Evolutionary conservation across 2,888 invertebrate genomes (phyloP).

Genomic region (Drosophila aldrichi): DNA sequence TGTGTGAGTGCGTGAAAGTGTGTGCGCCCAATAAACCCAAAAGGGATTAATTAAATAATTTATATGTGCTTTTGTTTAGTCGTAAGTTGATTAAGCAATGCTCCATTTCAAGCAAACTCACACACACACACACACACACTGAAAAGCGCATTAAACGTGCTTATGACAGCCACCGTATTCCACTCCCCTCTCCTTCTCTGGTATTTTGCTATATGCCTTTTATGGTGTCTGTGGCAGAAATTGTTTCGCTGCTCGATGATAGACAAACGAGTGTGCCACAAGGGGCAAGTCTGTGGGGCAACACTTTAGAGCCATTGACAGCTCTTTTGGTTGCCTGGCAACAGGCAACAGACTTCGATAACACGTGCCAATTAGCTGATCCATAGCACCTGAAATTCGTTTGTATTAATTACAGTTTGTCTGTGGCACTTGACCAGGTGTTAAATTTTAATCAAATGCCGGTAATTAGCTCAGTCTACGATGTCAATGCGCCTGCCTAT

Average conservation of each 20-base stretch:
- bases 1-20: conserved; percentile 28
- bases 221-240: conserved; percentile 51
- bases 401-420: conserved; percentile 38
- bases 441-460: conserved; percentile 55
- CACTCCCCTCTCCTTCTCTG: not conserved
- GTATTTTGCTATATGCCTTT: conserved; percentile 37
- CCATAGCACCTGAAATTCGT: conserved; percentile 42
- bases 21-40: conserved; percentile 64
- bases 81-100: conserved; percentile 74
- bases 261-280: conserved; percentile 52
- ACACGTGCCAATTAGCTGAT: conserved; percentile 60
- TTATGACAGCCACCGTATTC: conserved; percentile 40
- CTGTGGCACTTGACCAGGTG: conserved; percentile 13
- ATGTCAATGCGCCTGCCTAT: conserved; percentile 26
- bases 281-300: not conserved
- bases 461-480: conserved; percentile 53
- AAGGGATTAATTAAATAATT: conserved; percentile 78
- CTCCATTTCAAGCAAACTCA: conserved; percentile 11
- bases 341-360: conserved; percentile 44
- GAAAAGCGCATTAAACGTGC: conserved; percentile 71
- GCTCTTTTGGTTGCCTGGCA: conserved; percentile 26
- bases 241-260: conserved; percentile 63
- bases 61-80: conserved; percentile 74
- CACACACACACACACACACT: conserved; percentile 19
- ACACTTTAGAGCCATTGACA: conserved; percentile 37